Conservation (phyloP, 2,888 invertebrate genomes). For the Melanostoma mellinum region DNA sequence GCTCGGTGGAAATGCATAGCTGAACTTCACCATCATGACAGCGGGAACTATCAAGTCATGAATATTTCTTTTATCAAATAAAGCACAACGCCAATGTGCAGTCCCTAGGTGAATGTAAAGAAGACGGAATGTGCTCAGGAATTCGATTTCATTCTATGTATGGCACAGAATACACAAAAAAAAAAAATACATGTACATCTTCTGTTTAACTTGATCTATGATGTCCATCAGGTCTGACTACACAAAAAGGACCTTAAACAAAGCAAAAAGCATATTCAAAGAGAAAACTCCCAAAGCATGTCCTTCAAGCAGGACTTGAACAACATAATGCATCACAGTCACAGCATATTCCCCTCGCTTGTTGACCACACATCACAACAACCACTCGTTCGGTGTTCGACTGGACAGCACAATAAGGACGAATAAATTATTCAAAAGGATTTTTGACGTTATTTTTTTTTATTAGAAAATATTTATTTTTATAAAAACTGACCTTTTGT, state of each 20-base stretch:
- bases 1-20: too few species aligned
- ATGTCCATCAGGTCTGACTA: conserved; percentile 55
- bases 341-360: conserved; percentile 13
- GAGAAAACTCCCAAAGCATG: conserved; percentile 27
- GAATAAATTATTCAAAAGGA: conserved; percentile 53
- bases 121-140: conserved; percentile 23
- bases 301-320: conserved; percentile 44
- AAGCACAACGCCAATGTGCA: neutral
- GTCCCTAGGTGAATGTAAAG: conserved; percentile 3
- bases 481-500: conserved; percentile 69
- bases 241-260: conserved; percentile 11
- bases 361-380: conserved; percentile 60
- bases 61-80: neutral
- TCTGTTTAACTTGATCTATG: conserved; percentile 53
- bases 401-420: conserved; percentile 36
- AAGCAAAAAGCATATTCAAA: conserved; percentile 9
- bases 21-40: too few species aligned
- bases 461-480: conserved; percentile 49
- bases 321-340: conserved; percentile 21
- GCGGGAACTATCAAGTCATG: too few species aligned
- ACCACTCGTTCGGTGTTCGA: conserved; percentile 21
- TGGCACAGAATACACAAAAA: conserved; percentile 16
- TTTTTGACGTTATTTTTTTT: conserved; percentile 21
- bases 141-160: conserved; percentile 24
- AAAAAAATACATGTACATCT: conserved; percentile 23